Evolutionary conservation across 2,797 vertebrate genomes (phyloP).

Genomic region (Sitta carolinensis): DNA sequence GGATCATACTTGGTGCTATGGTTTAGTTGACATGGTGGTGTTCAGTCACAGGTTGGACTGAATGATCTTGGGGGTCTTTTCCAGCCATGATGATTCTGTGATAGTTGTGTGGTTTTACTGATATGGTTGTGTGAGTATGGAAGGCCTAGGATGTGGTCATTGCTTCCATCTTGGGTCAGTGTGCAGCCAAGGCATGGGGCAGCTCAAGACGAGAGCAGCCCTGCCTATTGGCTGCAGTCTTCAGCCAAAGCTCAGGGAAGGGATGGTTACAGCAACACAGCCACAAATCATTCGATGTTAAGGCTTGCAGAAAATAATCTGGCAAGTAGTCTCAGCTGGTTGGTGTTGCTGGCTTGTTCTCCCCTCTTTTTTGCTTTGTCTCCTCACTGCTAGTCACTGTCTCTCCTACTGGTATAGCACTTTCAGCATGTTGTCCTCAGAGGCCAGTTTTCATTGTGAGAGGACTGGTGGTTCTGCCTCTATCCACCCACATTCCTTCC

Average conservation of each 20-base stretch:
- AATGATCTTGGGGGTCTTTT: not conserved
- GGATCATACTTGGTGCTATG: not conserved
- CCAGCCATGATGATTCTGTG: not conserved
- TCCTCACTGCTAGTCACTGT: not conserved
- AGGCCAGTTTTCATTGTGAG: not conserved
- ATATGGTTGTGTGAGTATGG: accelerated
- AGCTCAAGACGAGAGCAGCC: not conserved
- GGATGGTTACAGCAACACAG: not conserved
- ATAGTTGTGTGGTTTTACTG: not conserved
- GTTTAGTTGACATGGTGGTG: not conserved
- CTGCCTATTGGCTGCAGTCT: not conserved
- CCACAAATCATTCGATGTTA: not conserved
- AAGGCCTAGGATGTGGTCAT: accelerated
- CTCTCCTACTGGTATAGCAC: not conserved
- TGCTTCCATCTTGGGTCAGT: not conserved
- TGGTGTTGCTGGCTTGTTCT: not conserved
- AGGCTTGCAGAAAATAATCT: not conserved
- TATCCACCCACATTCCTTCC: accelerated
- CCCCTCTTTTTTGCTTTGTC: not conserved
- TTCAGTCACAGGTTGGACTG: not conserved
- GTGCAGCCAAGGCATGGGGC: accelerated
- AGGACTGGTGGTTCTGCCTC: not conserved
- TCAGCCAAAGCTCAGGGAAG: not conserved
- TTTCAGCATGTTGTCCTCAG: not conserved
- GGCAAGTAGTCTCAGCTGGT: not conserved